phyloP scores from a whole-genome alignment of 2,113 vertebrate species.

The Gavialis gangeticus region DNA sequence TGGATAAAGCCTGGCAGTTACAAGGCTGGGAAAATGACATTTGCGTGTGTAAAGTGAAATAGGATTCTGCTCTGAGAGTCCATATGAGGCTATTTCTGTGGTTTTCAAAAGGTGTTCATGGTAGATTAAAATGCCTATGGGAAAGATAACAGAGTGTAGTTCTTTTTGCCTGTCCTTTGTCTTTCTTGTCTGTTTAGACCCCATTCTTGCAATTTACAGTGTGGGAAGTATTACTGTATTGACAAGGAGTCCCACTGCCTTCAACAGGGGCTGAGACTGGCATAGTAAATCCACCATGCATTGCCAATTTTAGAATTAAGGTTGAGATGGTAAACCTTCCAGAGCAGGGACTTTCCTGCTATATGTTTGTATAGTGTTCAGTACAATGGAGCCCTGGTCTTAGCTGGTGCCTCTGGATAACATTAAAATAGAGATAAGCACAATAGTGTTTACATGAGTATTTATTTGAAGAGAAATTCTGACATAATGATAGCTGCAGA shows the following conservation, averaged over 20 bases:
- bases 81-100: no score
- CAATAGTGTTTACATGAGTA: not conserved
- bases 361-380: not conserved
- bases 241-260: not conserved
- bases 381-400: not conserved
- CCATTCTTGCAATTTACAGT: conserved; percentile 9
- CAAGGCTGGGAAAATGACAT: no score
- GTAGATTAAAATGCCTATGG: not conserved
- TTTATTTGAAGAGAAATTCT: not conserved
- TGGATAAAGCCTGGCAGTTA: no score
- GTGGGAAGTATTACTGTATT: not conserved
- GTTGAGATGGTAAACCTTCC: not conserved
- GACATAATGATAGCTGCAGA: not conserved
- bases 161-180: not conserved
- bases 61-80: no score
- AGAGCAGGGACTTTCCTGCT: not conserved
- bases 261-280: not conserved
- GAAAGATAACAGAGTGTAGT: not conserved
- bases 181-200: not conserved
- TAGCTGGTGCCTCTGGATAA: not conserved
- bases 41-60: no score
- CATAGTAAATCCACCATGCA: not conserved
- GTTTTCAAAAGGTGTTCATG: not conserved
- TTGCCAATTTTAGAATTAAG: not conserved
- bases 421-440: not conserved